phyloP scores from a whole-genome alignment of 2,113 vertebrate genomes.

The Rostratula benghalensis region DNA sequence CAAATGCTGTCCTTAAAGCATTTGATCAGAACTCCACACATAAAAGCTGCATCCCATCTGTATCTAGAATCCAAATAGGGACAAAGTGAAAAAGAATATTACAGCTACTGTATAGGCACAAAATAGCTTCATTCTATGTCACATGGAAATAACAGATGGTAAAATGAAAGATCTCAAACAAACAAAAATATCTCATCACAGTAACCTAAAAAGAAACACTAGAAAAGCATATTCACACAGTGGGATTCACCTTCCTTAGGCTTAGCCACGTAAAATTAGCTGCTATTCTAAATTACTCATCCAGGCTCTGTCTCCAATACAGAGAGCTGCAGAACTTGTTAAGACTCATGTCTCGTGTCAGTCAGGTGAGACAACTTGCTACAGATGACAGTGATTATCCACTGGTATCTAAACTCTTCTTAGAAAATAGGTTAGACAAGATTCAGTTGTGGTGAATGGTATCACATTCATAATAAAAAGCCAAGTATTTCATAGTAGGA shows the following conservation, averaged over 20 bases:
- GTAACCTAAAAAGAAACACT: background rate
- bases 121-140: background rate
- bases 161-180: background rate
- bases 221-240: background rate
- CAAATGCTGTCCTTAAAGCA: background rate
- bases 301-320: background rate
- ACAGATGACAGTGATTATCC: background rate
- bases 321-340: accelerated
- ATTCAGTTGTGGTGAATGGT: background rate
- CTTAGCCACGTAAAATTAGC: background rate
- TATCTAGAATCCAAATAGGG: background rate
- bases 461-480: background rate
- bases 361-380: background rate
- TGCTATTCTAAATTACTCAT: background rate
- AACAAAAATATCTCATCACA: background rate
- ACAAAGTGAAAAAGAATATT: background rate
- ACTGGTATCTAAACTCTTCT: background rate
- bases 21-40: background rate
- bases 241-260: background rate
- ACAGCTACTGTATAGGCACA: background rate
- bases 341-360: background rate
- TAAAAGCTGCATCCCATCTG: background rate
- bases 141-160: background rate
- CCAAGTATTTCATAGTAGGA: background rate
- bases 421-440: background rate